Conservation (phyloP, 1,140 invertebrate genomes). For the Drosophila virilis region DNA sequence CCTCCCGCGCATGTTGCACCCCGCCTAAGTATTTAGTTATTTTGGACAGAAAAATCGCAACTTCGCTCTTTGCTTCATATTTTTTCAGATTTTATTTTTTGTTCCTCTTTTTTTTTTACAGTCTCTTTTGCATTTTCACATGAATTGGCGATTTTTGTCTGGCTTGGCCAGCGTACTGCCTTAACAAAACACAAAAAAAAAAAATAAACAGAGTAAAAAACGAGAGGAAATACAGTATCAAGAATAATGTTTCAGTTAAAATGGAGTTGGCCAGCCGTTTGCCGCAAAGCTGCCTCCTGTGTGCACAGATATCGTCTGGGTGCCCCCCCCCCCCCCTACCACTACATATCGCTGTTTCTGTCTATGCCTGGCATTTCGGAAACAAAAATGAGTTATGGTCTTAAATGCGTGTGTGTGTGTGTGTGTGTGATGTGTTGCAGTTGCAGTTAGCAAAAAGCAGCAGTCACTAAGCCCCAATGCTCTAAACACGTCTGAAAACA, state of each 20-base stretch:
- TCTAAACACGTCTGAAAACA: background rate
- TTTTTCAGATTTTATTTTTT: slow-evolving; percentile 11
- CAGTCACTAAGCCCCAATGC: background rate
- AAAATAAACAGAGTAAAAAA: background rate
- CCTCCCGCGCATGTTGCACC: background rate
- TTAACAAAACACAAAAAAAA: slow-evolving; percentile 16
- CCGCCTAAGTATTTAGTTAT: slow-evolving; percentile 67
- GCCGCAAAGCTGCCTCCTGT: slow-evolving; percentile 32
- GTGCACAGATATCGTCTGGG: slow-evolving; percentile 36
- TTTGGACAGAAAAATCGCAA: slow-evolving; percentile 51
- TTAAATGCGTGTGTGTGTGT: background rate
- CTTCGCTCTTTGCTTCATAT: slow-evolving; percentile 12
- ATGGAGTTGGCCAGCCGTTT: slow-evolving; percentile 29
- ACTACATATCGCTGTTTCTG: no score
- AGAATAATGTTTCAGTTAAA: slow-evolving; percentile 49
- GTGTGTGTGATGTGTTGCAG: slow-evolving; percentile 1
- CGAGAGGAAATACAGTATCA: slow-evolving; percentile 15
- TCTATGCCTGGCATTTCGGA: background rate
- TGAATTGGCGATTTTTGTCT: slow-evolving; percentile 68
- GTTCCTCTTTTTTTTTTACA: background rate
- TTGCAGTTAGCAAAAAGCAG: background rate
- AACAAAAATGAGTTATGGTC: slow-evolving; percentile 37
- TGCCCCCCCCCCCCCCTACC: background rate
- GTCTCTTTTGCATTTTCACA: slow-evolving; percentile 54
- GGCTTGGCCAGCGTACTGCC: slow-evolving; percentile 11